Evolutionary conservation across 2,797 vertebrate genomes (phyloP).

Genomic region (Telmatherina bonti): DNA sequence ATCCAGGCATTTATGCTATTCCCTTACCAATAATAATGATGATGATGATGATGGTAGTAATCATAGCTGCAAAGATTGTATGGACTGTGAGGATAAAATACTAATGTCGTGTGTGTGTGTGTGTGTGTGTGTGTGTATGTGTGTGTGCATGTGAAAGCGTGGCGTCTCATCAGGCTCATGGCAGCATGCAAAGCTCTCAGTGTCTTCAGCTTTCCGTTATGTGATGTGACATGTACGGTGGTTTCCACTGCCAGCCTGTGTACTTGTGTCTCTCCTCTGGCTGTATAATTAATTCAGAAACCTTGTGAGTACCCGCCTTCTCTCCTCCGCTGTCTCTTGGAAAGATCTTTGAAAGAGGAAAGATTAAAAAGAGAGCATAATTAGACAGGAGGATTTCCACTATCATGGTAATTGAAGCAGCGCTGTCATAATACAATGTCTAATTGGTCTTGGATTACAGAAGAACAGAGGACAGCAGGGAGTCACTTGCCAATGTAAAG

Average conservation of each 20-base stretch:
- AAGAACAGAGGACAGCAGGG: conserved; percentile 45
- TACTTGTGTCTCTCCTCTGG: conserved; percentile 65
- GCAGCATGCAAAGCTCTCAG: conserved; percentile 63
- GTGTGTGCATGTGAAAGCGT: not conserved
- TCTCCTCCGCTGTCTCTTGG: conserved; percentile 63
- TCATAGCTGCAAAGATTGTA: conserved; percentile 24
- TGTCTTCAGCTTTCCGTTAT: conserved; percentile 62
- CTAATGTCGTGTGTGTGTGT: too few relatives aligned
- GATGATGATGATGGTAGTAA: conserved; percentile 13
- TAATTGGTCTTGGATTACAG: conserved; percentile 76
- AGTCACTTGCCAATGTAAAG: conserved; percentile 40
- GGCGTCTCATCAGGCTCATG: conserved; percentile 41
- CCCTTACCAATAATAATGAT: conserved; percentile 4
- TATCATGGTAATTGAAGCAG: conserved; percentile 68
- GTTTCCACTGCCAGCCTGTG: conserved; percentile 68
- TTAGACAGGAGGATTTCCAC: conserved; percentile 73
- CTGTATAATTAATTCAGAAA: conserved; percentile 81
- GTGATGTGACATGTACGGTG: conserved; percentile 71
- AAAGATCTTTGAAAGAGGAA: conserved; percentile 66
- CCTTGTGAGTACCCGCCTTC: conserved; percentile 55
- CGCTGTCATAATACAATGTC: conserved; percentile 68
- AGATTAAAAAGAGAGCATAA: conserved; percentile 73
- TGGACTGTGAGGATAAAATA: conserved; percentile 21
- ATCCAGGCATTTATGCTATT: conserved; percentile 18
- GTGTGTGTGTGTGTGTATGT: not conserved